Base-by-base conservation (phyloP, 2,113 vertebrate species). In the Formicarius rufipectus region DNA sequence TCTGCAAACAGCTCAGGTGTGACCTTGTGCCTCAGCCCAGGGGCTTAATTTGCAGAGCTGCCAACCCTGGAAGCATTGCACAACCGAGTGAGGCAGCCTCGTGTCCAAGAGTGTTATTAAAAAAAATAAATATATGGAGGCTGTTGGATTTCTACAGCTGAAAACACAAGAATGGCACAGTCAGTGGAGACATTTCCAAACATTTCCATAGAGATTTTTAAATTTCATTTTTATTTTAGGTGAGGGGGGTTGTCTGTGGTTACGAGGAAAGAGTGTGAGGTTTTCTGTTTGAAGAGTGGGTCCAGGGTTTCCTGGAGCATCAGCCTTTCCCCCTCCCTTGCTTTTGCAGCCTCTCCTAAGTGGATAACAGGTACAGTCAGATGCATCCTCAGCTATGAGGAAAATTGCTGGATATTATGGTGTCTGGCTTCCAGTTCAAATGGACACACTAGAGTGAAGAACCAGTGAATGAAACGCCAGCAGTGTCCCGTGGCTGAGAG, bases 1-100 rank as follows among this genome's bases (percentile, higher is more conserved):
- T 85, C 45, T 35, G 64, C 45, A 6, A 23, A 3, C 75, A 68
- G 75, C 39, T 93, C 90, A 95, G 94, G 94, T 96, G 90, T 83
- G 82, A 90, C 92, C 95, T 94, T 25, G 18, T 73, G 53, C 49
- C 82, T 78, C 92, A 60, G 84, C 87, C 93, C 84, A 23, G 90
- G 76, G 87, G 27, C 85, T 93, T 59, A 28, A 17, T 84, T 12
- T 74, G 69, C 35, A 24, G 84, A 89, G 66, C 90, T 93, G 77
- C 87, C 84, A 84, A 3, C 50, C 84, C n/a, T 66, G 27, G 33
- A 10, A 72, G 67, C 8, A 1, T 45, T 80, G 74, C 72, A 25
- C 6, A n/a, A 18, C 7, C 19, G 89, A 47, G 14, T 8, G n/a
- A 50, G 14, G 68, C 84, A 33, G 58, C 73, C 86, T 21, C 3